phyloP scores from a whole-genome alignment of 1,140 invertebrate genomes.

The Hydropsyche tenuis region DNA sequence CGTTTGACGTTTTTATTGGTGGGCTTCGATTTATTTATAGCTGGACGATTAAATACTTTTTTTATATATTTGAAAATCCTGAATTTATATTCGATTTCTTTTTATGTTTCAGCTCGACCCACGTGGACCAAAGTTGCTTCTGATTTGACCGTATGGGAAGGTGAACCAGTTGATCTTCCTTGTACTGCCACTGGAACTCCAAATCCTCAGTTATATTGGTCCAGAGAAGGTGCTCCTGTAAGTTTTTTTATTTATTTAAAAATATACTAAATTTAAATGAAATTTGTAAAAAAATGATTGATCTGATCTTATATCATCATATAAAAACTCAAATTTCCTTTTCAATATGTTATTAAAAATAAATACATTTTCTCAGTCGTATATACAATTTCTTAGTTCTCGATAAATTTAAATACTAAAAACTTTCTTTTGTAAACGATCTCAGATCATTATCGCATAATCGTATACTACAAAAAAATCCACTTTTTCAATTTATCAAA shows the following conservation, averaged over 20 bases:
- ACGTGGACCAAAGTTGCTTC: conserved; percentile 84
- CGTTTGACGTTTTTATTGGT: conserved; percentile 24
- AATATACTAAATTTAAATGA: background rate
- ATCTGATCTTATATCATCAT: too few species aligned
- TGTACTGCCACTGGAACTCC: conserved; percentile 92
- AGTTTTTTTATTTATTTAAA: conserved; percentile 10
- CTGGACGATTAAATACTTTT: too few species aligned
- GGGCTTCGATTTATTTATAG: conserved; percentile 1
- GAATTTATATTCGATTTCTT: conserved; percentile 40
- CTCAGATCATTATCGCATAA: too few species aligned
- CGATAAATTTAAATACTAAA: too few species aligned
- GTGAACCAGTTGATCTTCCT: conserved; percentile 83
- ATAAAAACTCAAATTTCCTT: background rate
- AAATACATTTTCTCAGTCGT: too few species aligned
- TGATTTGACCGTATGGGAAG: conserved; percentile 81
- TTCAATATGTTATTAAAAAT: too few species aligned
- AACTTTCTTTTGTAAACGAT: too few species aligned
- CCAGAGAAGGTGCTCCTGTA: conserved; percentile 73
- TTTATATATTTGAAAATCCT: too few species aligned
- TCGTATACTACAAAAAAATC: too few species aligned
- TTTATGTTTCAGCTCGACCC: conserved; percentile 79
- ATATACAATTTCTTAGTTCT: too few species aligned
- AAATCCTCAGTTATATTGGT: conserved; percentile 87
- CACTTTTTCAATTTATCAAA: too few species aligned
- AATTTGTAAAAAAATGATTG: background rate